A percentile compares a stretch with the other conserved stretches of the same genome.
Evolutionary conservation across 2,888 invertebrate genomes (phyloP).

Genomic region (Zygogramma bicolorata): DNA sequence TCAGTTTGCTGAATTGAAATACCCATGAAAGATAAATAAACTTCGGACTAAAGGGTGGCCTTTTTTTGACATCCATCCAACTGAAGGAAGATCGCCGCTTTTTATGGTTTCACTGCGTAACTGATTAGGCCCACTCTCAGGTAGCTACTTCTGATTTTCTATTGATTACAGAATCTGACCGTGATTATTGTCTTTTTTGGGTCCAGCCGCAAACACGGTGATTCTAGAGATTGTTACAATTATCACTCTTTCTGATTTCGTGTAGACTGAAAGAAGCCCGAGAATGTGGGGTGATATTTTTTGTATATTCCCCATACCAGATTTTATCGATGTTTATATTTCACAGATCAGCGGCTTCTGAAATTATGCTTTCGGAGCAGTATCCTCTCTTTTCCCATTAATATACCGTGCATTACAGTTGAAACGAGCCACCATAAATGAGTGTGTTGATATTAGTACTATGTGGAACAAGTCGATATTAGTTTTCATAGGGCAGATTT

Average conservation of each 20-base stretch:
- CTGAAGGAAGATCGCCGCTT: background rate
- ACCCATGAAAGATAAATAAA: too few species aligned
- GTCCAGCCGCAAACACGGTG: conserved; percentile 37
- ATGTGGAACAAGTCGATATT: too few species aligned
- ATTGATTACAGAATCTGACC: conserved; percentile 40
- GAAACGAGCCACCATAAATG: too few species aligned
- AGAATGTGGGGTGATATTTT: background rate
- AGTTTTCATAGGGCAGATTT: too few species aligned
- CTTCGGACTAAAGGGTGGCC: too few species aligned
- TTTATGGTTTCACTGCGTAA: conserved; percentile 5
- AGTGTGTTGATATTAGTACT: too few species aligned
- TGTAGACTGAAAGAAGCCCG: conserved; percentile 1
- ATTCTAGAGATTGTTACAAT: conserved; percentile 40
- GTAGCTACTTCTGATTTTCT: conserved; percentile 41
- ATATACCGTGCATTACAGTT: too few species aligned
- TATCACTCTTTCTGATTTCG: conserved; percentile 40
- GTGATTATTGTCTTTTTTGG: conserved; percentile 35
- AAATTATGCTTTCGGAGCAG: background rate
- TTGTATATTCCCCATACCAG: background rate
- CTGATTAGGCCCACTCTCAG: conserved; percentile 32
- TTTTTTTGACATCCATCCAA: background rate
- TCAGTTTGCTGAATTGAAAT: too few species aligned
- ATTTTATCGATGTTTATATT: background rate
- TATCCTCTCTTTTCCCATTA: background rate
- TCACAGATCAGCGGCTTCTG: conserved; percentile 1